Base-by-base conservation (phyloP, 2,113 vertebrate species). In the Synodontis membranacea region DNA sequence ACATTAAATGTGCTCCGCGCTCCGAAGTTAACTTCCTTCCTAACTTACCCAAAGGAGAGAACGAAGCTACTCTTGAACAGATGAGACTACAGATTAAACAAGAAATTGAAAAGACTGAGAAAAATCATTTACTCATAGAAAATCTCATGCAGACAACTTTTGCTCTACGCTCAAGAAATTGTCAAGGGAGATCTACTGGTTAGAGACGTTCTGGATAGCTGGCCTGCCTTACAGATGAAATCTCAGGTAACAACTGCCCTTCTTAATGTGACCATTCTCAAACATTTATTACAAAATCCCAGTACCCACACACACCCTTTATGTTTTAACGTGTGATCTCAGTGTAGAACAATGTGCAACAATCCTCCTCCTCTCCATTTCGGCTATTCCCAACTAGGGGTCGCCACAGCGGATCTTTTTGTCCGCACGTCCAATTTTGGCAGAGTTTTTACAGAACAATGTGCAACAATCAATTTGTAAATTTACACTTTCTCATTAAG, bases 141-240 rank as follows among this genome's bases (percentile, higher is more conserved):
- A 78, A 72, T 3, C 76, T 78, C 0, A 87, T 87, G 86, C 86
- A 86, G 37, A 86, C 9, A 23, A 90, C 81, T 34, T 90, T 88
- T 86, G 52, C 84, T 34, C 84, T 90, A 50, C 75, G 48, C 54
- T 25, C 72, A 88, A 19, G 82, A 87, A 12, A 82, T 88, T 17
- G 17, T 90, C 34, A 14, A 76, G 52, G 87, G 34, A 52, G 21
- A 86, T 6, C 84, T 46, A 81, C 23, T 74, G 48, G 64, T 88
- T 15, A 86, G n/a, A 39, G 81, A 88, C 56, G 78, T 86, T 28
- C n/a, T 88, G 37, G 46, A 48, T 28, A 84, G 31, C 28, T 89
- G 84, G 86, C 80, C 87, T 15, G 87, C 89, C 44, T 44, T 84
- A 39, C 28, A 31, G 46, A 87, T 86, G 1, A 80, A 89, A 39